phyloP scores from a whole-genome alignment of 2,113 vertebrate species.

The Vulpes lagopus region DNA sequence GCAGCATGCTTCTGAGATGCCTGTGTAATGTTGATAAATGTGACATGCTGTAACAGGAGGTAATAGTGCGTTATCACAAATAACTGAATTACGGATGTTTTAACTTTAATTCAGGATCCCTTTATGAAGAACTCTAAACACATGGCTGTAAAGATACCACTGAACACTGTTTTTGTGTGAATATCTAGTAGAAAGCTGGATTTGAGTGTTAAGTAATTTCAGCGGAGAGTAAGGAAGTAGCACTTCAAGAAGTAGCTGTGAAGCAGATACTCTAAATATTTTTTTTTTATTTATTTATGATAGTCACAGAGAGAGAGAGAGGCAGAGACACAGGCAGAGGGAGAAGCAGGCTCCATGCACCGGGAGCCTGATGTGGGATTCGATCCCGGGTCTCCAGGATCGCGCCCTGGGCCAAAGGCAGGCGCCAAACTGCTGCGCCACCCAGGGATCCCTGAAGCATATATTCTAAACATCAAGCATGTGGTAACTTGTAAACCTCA shows the following conservation, averaged over 20 bases:
- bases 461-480: not conserved
- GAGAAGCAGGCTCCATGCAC: too few species aligned
- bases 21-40: slow-evolving; percentile 53
- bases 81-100: not conserved
- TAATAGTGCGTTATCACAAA: not conserved
- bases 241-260: not conserved
- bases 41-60: not conserved
- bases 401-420: too few species aligned
- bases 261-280: not conserved
- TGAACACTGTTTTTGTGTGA: not conserved
- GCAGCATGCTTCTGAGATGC: not conserved
- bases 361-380: too few species aligned
- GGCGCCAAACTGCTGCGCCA: too few species aligned
- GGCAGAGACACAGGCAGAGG: too few species aligned
- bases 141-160: not conserved
- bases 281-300: too few species aligned
- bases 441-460: too few species aligned
- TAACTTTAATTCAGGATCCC: not conserved
- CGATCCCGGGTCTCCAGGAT: too few species aligned
- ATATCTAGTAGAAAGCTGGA: not conserved
- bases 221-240: not conserved
- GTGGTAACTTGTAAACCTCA: not conserved
- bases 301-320: too few species aligned
- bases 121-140: not conserved
- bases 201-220: not conserved